Evolutionary conservation across 2,888 invertebrate species (phyloP), one percentile per base, ranked within the genome.

Genomic region (Platycnemis pennipes): DNA sequence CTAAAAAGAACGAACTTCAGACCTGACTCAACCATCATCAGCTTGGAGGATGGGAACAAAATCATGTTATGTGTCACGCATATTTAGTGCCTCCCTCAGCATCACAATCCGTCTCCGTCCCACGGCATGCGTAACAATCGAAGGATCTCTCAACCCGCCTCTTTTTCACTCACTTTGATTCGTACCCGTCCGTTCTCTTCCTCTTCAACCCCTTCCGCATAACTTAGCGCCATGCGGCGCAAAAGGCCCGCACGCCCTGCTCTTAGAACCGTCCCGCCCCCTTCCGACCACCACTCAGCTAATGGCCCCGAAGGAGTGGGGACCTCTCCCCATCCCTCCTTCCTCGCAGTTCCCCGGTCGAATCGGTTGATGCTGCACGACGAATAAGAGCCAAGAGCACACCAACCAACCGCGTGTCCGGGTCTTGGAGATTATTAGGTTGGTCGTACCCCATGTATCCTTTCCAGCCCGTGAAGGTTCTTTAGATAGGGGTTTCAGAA

Each of bases 221-320:
- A 11, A 77, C 77, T 37, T 77, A 0, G 37, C 37, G 49, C 13
- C 49, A 11, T 19, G 49, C 49, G 37, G 37, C 31, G 13, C 77
- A 13, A 11, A 13, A 37, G 37, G 31, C 31, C 37, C 31, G 7
- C 8, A 37, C 4, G 1, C 77, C 77, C 11, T 37, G 13, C 77
- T 37, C 77, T 77, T 77, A 37, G 77, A 77, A 26, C 37, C 77
- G 16, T 8, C 37, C 13, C 77, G 69, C 77, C 37, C 37, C n/a
- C 63, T n/a, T 63, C 63, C 31, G 37, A 77, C 7, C 77, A 77
- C 77, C 37, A 77, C 77, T 77, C 77, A 77, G 77, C 77, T 77
- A 77, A 77, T 77, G 77, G 77, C 37, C 77, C 77, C 77, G 31
- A 77, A 31, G 37, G 77, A 37, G 26, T 16, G 77, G n/a, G n/a